Percentiles rank a stretch among this genome's conserved stretches.
These are phyloP conservation scores for Sisor rabdophorus DNA, from an alignment of 2,113 vertebrate species.

Conservation along the genomic window DNA sequence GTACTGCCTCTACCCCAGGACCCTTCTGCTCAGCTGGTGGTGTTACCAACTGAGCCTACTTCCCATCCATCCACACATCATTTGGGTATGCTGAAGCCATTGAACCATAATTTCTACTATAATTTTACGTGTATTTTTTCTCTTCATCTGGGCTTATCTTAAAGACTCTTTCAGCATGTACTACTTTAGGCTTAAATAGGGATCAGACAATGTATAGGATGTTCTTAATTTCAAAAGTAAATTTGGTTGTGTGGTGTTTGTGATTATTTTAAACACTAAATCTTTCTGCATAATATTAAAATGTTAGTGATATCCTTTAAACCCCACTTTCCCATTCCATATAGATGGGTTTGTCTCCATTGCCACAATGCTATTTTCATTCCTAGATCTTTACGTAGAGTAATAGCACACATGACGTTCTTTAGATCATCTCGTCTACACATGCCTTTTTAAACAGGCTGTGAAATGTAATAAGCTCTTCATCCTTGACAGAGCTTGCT, in stretches of 20 bases:
- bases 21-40: conserved; percentile 83
- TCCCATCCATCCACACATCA: conserved; percentile 80
- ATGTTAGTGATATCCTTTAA: conserved; percentile 38
- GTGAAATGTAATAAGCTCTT: conserved; percentile 60
- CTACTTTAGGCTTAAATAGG: neutral
- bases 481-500: conserved; percentile 46
- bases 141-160: neutral
- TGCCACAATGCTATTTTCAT: conserved; percentile 42
- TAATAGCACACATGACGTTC: conserved; percentile 19
- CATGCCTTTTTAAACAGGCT: conserved; percentile 52
- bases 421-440: conserved; percentile 42
- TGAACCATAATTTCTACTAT: neutral
- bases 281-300: neutral
- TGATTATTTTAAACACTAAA: conserved; percentile 16
- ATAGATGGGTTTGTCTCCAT: conserved; percentile 24
- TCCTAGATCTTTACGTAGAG: conserved; percentile 12
- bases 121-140: neutral
- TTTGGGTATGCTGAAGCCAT: conserved; percentile 70
- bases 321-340: conserved; percentile 43
- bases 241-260: neutral
- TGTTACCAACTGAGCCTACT: conserved; percentile 84
- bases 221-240: no score
- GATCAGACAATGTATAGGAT: no score
- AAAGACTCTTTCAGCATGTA: neutral
- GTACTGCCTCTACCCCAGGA: conserved; percentile 92